phyloP scores from a whole-genome alignment of 2,113 vertebrate species.

The Uropsilus gracilis region DNA sequence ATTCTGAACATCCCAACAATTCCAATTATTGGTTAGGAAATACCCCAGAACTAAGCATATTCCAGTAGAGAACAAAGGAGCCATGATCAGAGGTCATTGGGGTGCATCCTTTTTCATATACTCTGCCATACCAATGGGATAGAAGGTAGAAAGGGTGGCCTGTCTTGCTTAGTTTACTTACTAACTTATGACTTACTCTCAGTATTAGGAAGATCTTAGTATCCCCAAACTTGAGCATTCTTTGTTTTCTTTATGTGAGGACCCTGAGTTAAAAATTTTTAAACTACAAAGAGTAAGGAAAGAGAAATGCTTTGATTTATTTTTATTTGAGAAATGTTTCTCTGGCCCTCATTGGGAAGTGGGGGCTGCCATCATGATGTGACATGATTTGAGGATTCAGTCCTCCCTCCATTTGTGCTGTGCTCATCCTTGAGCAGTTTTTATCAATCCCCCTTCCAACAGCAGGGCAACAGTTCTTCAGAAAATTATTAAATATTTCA shows the following conservation, averaged over 20 bases:
- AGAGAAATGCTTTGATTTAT: background rate
- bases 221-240: background rate
- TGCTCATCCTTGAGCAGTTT: background rate
- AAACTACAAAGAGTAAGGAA: background rate
- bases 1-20: background rate
- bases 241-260: conserved; percentile 15
- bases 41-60: background rate
- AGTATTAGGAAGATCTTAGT: background rate
- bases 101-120: background rate
- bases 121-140: background rate
- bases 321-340: background rate
- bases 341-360: background rate
- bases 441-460: background rate
- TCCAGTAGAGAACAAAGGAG: background rate
- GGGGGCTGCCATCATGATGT: background rate
- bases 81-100: background rate
- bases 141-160: background rate
- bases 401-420: background rate
- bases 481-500: conserved; percentile 45
- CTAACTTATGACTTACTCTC: background rate
- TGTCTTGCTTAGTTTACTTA: background rate
- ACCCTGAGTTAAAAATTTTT: background rate
- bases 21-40: background rate
- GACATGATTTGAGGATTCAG: background rate
- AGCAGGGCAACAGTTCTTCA: conserved; percentile 34